phyloP scores from a whole-genome alignment of 2,797 vertebrate genomes.

The Emydoidea blandingii region DNA sequence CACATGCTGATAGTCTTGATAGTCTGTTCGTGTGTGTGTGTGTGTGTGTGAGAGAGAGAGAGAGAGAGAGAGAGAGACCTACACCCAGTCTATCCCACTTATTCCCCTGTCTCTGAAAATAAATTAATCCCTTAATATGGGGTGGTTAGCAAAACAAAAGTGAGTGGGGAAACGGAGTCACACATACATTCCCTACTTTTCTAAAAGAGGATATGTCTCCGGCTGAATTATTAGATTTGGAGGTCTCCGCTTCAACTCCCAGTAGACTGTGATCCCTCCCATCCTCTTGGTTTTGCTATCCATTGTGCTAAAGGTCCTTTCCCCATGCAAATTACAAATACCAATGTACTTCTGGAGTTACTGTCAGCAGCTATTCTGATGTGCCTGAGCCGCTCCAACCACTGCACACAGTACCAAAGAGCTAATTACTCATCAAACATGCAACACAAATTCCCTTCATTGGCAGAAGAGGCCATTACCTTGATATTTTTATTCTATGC shows the following conservation, averaged over 20 bases:
- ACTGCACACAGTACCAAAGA: background rate
- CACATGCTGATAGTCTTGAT: no score
- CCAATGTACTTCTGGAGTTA: background rate
- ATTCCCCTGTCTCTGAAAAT: background rate
- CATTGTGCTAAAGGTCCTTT: background rate
- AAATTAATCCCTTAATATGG: background rate
- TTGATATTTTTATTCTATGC: background rate
- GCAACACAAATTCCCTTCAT: rapidly evolving
- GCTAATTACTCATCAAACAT: background rate
- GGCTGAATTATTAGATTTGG: background rate
- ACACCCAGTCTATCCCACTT: background rate
- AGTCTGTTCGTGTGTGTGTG: no score
- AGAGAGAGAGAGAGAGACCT: no score
- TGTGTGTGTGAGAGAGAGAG: no score
- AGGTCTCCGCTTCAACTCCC: background rate
- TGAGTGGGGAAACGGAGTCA: no score
- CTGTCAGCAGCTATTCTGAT: background rate
- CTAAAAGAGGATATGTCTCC: no score
- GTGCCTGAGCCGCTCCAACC: background rate
- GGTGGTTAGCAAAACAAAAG: no score
- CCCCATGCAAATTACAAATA: background rate
- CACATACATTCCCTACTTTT: no score
- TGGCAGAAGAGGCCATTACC: background rate
- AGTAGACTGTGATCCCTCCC: background rate
- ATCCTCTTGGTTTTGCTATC: background rate